These are phyloP conservation scores for Drosophila miranda DNA, from an alignment of 1,140 invertebrate species.

Conservation along the genomic window DNA sequence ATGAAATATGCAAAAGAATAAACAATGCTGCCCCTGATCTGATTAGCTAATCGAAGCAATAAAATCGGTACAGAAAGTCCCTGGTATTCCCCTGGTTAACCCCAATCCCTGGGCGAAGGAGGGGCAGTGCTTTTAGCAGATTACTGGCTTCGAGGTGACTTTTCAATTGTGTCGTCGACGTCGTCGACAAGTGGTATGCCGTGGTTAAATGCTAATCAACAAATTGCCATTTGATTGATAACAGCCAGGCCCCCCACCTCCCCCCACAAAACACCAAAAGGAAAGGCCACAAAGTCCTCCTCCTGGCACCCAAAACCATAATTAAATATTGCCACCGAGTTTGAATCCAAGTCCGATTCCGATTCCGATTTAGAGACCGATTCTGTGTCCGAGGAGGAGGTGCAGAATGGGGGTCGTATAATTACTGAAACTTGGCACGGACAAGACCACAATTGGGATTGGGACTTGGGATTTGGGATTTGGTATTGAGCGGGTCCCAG, in stretches of 20 bases:
- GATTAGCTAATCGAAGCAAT: conserved; percentile 70
- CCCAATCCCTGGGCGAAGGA: conserved; percentile 3
- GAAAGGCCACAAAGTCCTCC: conserved; percentile 15
- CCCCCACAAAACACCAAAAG: conserved; percentile 1
- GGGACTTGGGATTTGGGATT: background rate
- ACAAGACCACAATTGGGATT: conserved; percentile 38
- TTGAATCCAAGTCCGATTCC: conserved; percentile 12
- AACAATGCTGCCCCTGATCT: conserved; percentile 39
- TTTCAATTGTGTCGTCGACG: conserved; percentile 27
- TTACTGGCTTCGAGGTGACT: conserved; percentile 32
- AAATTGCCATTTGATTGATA: conserved; percentile 56
- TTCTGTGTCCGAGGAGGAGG: conserved; percentile 2
- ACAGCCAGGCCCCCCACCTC: background rate
- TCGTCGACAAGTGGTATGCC: background rate
- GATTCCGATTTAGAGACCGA: background rate
- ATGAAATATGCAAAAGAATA: conserved; percentile 67
- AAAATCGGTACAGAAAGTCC: conserved; percentile 34
- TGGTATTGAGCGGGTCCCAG: background rate
- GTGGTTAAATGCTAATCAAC: conserved; percentile 46
- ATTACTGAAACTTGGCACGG: conserved; percentile 65
- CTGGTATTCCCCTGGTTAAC: conserved; percentile 21
- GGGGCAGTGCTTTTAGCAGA: conserved; percentile 31
- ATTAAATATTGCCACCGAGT: conserved; percentile 67
- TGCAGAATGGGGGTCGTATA: conserved; percentile 31
- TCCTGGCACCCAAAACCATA: conserved; percentile 49